Percentiles rank a stretch among this genome's conserved stretches.
phyloP scores from a whole-genome alignment of 2,113 vertebrate species.

The Caranx melampygus region DNA sequence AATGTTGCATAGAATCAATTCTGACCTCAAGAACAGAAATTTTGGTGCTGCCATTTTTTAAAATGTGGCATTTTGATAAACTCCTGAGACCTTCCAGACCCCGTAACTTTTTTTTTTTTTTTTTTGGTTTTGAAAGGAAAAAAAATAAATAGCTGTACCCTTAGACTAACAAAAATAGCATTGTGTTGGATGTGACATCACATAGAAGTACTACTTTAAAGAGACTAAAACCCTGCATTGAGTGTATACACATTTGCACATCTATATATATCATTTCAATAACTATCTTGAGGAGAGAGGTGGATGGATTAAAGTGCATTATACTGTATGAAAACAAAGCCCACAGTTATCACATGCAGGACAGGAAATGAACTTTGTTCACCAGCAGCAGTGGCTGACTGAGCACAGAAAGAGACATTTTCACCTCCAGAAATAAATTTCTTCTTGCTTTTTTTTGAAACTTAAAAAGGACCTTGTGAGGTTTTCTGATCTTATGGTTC shows the following conservation, averaged over 20 bases:
- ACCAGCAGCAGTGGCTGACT: slow-evolving; percentile 28
- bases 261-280: slow-evolving; percentile 67
- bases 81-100: slow-evolving; percentile 76
- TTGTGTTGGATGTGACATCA: slow-evolving; percentile 73
- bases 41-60: slow-evolving; percentile 69
- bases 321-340: slow-evolving; percentile 75
- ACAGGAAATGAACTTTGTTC: slow-evolving; percentile 60
- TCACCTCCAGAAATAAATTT: background rate
- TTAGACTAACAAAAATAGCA: slow-evolving; percentile 72
- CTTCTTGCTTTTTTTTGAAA: slow-evolving; percentile 21
- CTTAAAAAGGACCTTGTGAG: slow-evolving; percentile 22
- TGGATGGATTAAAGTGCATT: slow-evolving; percentile 84
- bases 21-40: slow-evolving; percentile 68
- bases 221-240: slow-evolving; percentile 79
- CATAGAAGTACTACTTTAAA: slow-evolving; percentile 69
- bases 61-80: slow-evolving; percentile 64
- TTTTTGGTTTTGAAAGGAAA: slow-evolving; percentile 74
- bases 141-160: slow-evolving; percentile 66
- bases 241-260: slow-evolving; percentile 76
- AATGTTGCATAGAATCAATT: slow-evolving; percentile 85
- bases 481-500: slow-evolving; percentile 24
- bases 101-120: slow-evolving; percentile 25
- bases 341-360: slow-evolving; percentile 74
- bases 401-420: background rate
- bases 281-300: slow-evolving; percentile 66